Evolutionary conservation across 2,113 vertebrate species (phyloP), one percentile per base, ranked within the genome.

Genomic region (Anser brachyrhynchus): DNA sequence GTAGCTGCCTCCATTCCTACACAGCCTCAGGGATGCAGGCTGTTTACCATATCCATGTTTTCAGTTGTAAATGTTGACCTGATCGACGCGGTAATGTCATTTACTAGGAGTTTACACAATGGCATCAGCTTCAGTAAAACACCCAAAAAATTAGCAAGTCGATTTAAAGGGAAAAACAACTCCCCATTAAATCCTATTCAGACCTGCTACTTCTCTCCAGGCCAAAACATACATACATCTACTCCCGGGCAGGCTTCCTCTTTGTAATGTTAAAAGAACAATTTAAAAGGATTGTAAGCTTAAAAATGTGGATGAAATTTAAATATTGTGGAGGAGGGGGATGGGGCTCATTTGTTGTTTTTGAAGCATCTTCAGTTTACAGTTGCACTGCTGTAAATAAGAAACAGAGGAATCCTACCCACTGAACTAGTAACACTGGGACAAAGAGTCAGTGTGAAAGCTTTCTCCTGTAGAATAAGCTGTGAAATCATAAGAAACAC

Each of bases 1-100:
- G 55, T 70, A 64, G 69, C 55, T 86, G 51, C 73, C 65, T 84
- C 43, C 79, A 65, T 75, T 72, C 58, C 85, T 75, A 51, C 85
- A 85, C 71, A 66, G 90, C 92, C 96, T 94, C 80, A 89, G 91
- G 96, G 97, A 96, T 95, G 75, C 65, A 78, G 86, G 41, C 79
- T 87, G 64, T 95, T 96, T 90, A 96, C 90, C 72, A 88, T 31
- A 92, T 43, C 83, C 55, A 35, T 31, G 80, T 89, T 97, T 98
- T 97, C 91, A 98, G 72, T 94, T 98, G 97, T 93, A 98, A 98
- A 98, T 97, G 59, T 73, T 87, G 93, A 96, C 90, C 89, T 66
- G 83, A 94, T 79, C 91, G 95, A 87, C 85, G 94, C 88, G 78
- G 39, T 93, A 97, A 97, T 92, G 76, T 80, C 82, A 51, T 97